A percentile compares a stretch with the other conserved stretches of the same genome.
Evolutionary conservation across 2,888 invertebrate species (phyloP).

Genomic region (Eupithecia inturbata): DNA sequence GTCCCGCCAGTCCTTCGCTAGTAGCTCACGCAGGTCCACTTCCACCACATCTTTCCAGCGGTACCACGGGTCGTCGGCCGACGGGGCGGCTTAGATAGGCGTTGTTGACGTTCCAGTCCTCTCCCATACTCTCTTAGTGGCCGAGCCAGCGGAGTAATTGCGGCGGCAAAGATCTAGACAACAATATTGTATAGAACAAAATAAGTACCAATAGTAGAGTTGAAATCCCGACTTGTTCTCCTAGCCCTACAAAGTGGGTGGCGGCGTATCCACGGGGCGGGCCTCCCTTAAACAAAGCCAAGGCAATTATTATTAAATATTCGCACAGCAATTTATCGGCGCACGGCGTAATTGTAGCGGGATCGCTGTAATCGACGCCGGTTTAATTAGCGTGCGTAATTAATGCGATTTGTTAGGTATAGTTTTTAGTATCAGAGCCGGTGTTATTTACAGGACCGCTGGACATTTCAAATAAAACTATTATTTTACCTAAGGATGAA

Average conservation of each 20-base stretch:
- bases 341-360: constrained; percentile 57
- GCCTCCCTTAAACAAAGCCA: constrained; percentile 76
- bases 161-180: neutral
- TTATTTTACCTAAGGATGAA: too few relatives aligned
- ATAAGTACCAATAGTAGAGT: neutral
- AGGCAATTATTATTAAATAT: constrained; percentile 78
- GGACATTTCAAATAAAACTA: neutral
- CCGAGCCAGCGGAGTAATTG: too few relatives aligned
- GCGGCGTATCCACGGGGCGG: constrained; percentile 35
- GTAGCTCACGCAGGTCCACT: too few relatives aligned
- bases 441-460: neutral
- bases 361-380: constrained; percentile 65
- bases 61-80: too few relatives aligned
- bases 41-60: too few relatives aligned
- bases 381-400: constrained; percentile 71
- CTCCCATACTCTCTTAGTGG: too few relatives aligned
- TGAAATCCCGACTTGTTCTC: constrained; percentile 32
- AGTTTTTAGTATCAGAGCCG: constrained; percentile 29
- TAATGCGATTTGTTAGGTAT: constrained; percentile 44
- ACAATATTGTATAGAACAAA: neutral
- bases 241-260: constrained; percentile 52
- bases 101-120: too few relatives aligned
- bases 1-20: too few relatives aligned
- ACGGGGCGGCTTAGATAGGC: too few relatives aligned
- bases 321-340: constrained; percentile 61